Percentiles rank a stretch among this genome's conserved stretches.
phyloP scores from a whole-genome alignment of 2,113 vertebrate genomes.

The Picathartes gymnocephalus region DNA sequence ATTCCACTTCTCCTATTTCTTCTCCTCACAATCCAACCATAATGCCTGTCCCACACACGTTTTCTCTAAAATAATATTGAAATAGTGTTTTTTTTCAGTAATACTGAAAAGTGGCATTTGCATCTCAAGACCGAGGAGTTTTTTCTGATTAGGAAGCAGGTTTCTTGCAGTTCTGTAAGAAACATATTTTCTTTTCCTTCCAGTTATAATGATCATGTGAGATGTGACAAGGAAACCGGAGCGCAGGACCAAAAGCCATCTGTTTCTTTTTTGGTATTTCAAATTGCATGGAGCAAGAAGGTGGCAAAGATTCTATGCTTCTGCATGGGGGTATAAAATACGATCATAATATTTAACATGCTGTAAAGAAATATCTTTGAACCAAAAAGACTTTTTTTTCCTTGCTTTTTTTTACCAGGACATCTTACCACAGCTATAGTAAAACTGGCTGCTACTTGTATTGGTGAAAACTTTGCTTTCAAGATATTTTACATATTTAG shows the following conservation, averaged over 20 bases:
- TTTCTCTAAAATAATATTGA: neutral
- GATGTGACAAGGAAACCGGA: slow-evolving; percentile 52
- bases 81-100: neutral
- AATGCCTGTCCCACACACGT: neutral
- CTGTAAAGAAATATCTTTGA: neutral
- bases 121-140: neutral
- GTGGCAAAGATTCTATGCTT: slow-evolving; percentile 20
- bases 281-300: neutral
- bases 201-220: slow-evolving; percentile 35
- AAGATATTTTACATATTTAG: neutral
- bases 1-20: neutral
- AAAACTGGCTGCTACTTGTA: neutral
- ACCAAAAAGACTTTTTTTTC: neutral
- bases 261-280: slow-evolving; percentile 41
- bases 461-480: slow-evolving; percentile 5
- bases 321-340: neutral
- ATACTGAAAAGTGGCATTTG: neutral
- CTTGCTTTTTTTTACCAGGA: neutral
- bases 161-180: slow-evolving; percentile 38
- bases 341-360: neutral
- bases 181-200: slow-evolving; percentile 44
- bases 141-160: slow-evolving; percentile 12
- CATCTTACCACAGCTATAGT: neutral
- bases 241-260: slow-evolving; percentile 57
- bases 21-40: neutral